These are phyloP conservation scores for Hirundichthys speculiger DNA, from an alignment of 2,113 vertebrate genomes.

Conservation along the genomic window DNA sequence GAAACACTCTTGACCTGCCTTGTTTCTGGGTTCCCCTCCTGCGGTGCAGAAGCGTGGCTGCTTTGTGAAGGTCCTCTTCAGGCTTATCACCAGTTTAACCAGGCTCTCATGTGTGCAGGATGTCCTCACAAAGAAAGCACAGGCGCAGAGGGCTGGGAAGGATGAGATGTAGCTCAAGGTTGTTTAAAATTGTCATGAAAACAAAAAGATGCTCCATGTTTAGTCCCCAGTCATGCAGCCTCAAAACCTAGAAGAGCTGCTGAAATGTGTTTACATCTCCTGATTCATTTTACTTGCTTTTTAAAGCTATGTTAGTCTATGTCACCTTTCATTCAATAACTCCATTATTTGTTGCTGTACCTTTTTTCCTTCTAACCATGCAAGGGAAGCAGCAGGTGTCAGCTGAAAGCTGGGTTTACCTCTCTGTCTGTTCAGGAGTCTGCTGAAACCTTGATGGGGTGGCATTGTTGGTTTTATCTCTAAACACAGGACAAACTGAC, in stretches of 20 bases:
- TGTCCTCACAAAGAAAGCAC: not conserved
- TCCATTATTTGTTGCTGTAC: not conserved
- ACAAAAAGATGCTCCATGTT: too few relatives aligned
- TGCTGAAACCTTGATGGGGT: not conserved
- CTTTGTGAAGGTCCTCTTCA: conserved; percentile 6
- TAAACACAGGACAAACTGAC: conserved; percentile 7
- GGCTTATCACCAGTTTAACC: not conserved
- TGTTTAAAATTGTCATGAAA: not conserved
- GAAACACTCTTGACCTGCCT: conserved; percentile 10
- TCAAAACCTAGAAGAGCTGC: too few relatives aligned
- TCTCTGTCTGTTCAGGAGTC: not conserved
- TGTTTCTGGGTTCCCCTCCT: not conserved
- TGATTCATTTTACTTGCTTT: not conserved
- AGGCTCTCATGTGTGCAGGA: not conserved
- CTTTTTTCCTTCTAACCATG: not conserved
- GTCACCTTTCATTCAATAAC: not conserved
- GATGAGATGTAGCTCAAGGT: not conserved
- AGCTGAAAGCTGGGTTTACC: conserved; percentile 5
- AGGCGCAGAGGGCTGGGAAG: not conserved
- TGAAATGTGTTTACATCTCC: too few relatives aligned
- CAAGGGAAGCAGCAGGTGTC: conserved; percentile 19
- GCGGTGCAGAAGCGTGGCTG: conserved; percentile 16
- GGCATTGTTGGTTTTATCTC: not conserved
- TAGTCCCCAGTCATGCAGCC: too few relatives aligned
- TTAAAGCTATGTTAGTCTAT: not conserved